Evolutionary conservation across 2,113 vertebrate genomes (phyloP).

Genomic region (Tautogolabrus adspersus): DNA sequence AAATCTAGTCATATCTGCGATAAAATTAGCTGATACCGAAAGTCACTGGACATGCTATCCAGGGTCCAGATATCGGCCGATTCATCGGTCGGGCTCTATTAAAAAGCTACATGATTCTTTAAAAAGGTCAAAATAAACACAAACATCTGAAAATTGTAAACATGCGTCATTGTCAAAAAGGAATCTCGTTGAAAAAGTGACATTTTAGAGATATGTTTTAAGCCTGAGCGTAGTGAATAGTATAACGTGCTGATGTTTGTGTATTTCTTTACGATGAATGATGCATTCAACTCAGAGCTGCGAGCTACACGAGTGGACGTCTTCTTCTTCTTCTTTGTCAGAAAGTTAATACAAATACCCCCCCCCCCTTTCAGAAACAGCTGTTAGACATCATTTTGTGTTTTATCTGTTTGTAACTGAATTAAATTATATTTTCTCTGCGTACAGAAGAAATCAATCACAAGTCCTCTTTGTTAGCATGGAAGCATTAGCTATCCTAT

Average conservation of each 20-base stretch:
- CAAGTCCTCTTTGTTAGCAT: conserved; percentile 6
- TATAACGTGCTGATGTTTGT: background rate
- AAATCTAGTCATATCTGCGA: no score
- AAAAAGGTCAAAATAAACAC: background rate
- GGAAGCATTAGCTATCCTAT: background rate
- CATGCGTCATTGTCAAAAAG: background rate
- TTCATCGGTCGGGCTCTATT: no score
- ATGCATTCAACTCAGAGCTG: background rate
- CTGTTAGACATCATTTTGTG: conserved; percentile 9
- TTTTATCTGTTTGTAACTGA: background rate
- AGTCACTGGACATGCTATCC: no score
- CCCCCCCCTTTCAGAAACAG: background rate
- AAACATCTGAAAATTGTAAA: background rate
- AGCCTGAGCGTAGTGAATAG: background rate
- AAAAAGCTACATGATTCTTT: background rate
- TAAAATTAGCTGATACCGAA: no score
- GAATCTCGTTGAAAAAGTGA: background rate
- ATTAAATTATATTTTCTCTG: conserved; percentile 2
- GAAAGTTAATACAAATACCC: background rate
- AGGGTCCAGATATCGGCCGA: no score
- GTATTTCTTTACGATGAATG: background rate
- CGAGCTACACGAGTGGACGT: no score
- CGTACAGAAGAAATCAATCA: conserved; percentile 16
- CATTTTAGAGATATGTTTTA: background rate
- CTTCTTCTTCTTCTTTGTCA: background rate